Percentiles rank a stretch among this genome's conserved stretches.
Conservation (phyloP, 2,797 vertebrate genomes). For the Neomorphus geoffroyi region DNA sequence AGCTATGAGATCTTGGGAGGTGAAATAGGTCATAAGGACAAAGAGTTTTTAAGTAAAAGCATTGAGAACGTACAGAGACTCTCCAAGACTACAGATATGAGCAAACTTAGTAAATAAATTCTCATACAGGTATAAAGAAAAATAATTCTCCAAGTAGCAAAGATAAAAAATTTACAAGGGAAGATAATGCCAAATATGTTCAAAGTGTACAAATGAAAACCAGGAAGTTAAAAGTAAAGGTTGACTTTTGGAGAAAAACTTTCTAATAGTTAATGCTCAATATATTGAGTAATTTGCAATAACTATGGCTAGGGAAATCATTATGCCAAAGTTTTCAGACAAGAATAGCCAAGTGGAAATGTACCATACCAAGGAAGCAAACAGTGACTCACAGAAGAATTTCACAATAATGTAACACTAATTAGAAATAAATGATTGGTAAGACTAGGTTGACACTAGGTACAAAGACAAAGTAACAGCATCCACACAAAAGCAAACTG, state of each 20-base stretch:
- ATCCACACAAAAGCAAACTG: not conserved
- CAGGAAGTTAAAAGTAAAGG: not conserved
- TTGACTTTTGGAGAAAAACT: not conserved
- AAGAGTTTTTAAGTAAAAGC: not conserved
- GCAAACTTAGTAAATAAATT: not conserved
- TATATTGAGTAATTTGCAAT: not conserved
- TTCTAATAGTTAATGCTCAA: not conserved
- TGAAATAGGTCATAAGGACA: not conserved
- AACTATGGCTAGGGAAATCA: not conserved
- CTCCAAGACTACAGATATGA: not conserved
- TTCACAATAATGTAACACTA: not conserved
- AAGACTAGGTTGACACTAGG: not conserved
- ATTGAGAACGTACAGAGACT: not conserved
- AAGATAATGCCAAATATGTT: not conserved
- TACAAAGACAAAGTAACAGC: not conserved
- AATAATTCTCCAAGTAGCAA: not conserved
- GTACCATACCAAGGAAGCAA: not conserved
- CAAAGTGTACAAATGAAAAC: not conserved
- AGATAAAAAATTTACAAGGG: not conserved
- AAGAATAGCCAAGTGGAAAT: not conserved
- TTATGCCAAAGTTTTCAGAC: not conserved
- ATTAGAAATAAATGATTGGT: not conserved
- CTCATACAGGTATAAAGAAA: not conserved
- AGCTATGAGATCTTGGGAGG: not conserved
- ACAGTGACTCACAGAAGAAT: not conserved